Base-by-base conservation (phyloP, 2,888 invertebrate genomes). In the Heliconius aoede region DNA sequence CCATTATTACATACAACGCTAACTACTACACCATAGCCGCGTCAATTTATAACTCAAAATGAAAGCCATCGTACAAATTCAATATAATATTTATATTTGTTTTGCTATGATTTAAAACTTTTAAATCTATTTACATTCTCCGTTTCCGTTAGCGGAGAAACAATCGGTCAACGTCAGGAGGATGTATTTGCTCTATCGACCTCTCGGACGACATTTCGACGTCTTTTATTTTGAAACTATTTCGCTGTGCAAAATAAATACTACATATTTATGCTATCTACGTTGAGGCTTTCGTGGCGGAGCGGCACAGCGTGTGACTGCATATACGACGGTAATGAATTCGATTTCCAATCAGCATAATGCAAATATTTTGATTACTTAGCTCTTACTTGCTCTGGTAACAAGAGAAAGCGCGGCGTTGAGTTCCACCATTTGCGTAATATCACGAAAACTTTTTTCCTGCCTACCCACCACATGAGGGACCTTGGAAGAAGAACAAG, bases 61-160 rank as follows among this genome's bases (percentile, higher is more conserved):
- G 15, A 1, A 24, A 30, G 3, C 24, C 5, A 28, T 24, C 51
- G 28, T n/a, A 69, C 69, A 69, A 32, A 24, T 69, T 69, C 55
- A 55, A 51, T 68, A 68, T 69, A 32, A 68, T 69, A 55, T 55
- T 69, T 55, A 1, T 60, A 60, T 60, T 60, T 60, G 15, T 60
- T 32, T 69, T 55, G 2, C 15, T 69, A 55, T 55, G 55, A 69
- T 69, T 69, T 69, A 55, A 69, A 69, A 55, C n/a, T 69, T 69
- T 55, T 55, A 55, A 55, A 69, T 69, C 30, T 69, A 69, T 69
- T 55, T 69, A 69, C 69, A 69, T 69, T 69, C 32, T 55, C 69
- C 55, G 32, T 69, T 69, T 69, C 69, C 69, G n/a, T 18, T 24
- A 55, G 55, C 30, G 4, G 55, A 69, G 18, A 1, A 32, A 69